Evolutionary conservation across 2,113 vertebrate species (phyloP).

Genomic region (Pelobates fuscus): DNA sequence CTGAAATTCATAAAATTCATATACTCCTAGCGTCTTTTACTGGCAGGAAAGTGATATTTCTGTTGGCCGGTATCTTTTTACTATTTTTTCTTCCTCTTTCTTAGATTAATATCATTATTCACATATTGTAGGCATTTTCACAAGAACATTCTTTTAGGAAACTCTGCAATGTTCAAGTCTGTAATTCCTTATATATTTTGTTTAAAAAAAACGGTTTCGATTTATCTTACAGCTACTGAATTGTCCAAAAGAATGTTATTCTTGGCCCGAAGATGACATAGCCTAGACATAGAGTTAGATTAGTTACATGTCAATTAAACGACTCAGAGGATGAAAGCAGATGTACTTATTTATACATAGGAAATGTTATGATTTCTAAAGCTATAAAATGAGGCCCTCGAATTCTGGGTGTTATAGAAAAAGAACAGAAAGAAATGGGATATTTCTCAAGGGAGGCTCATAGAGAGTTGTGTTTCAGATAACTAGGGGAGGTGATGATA

Average conservation of each 20-base stretch:
- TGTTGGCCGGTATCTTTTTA: conserved; percentile 35
- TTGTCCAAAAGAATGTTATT: conserved; percentile 28
- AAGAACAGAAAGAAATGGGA: conserved; percentile 5
- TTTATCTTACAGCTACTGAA: conserved; percentile 29
- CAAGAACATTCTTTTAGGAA: conserved; percentile 23
- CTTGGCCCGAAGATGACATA: conserved; percentile 1
- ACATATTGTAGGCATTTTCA: conserved; percentile 23
- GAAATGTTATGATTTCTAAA: conserved; percentile 12
- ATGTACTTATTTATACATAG: conserved; percentile 26
- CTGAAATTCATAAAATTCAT: conserved; percentile 19
- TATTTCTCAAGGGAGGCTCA: conserved; percentile 38
- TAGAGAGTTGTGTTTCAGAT: conserved; percentile 23
- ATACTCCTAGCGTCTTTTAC: conserved; percentile 12
- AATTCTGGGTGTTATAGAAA: conserved; percentile 7
- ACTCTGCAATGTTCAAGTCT: conserved; percentile 8
- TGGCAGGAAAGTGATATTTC: conserved; percentile 26
- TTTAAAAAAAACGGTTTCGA: background rate
- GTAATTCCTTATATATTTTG: background rate
- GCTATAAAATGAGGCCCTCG: conserved; percentile 7
- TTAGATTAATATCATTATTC: conserved; percentile 36
- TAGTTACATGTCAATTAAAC: conserved; percentile 37
- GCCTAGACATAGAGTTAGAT: conserved; percentile 10
- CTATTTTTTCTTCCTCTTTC: background rate
- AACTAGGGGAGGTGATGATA: conserved; percentile 16
- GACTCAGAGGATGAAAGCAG: conserved; percentile 14